Evolutionary conservation across 2,888 invertebrate species (phyloP).

Genomic region (Xanthia togata): DNA sequence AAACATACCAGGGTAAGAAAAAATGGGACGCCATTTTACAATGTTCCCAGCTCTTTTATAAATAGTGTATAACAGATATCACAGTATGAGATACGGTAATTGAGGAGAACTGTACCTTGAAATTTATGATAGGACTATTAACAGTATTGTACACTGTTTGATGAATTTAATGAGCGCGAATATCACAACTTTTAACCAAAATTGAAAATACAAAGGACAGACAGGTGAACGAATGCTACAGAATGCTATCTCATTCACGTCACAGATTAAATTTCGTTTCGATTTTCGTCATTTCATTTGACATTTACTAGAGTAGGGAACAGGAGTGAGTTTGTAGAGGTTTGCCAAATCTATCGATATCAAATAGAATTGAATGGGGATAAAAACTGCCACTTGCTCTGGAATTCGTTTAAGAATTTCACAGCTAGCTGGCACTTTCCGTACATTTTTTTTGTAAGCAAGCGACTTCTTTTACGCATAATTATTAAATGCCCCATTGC

Average conservation of each 20-base stretch:
- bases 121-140: slow-evolving; percentile 29
- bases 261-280: slow-evolving; percentile 42
- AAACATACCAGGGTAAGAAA: slow-evolving; percentile 44
- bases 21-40: slow-evolving; percentile 66
- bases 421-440: too few species aligned
- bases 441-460: too few species aligned
- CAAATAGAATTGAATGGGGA: not conserved
- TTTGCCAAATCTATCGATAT: not conserved
- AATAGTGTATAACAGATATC: slow-evolving; percentile 50
- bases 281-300: slow-evolving; percentile 15
- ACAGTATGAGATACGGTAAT: not conserved
- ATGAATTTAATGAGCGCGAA: slow-evolving; percentile 47
- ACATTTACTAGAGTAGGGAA: slow-evolving; percentile 22
- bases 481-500: too few species aligned
- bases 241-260: slow-evolving; percentile 46
- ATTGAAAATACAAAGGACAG: slow-evolving; percentile 44
- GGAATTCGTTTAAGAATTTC: too few species aligned
- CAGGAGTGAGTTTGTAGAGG: not conserved
- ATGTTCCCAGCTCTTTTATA: slow-evolving; percentile 55
- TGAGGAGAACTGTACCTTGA: slow-evolving; percentile 39
- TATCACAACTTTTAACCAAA: slow-evolving; percentile 40
- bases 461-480: too few species aligned
- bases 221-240: slow-evolving; percentile 43
- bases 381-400: too few species aligned
- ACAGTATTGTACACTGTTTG: slow-evolving; percentile 20